phyloP scores from a whole-genome alignment of 2,113 vertebrate genomes.

The Talpa occidentalis region DNA sequence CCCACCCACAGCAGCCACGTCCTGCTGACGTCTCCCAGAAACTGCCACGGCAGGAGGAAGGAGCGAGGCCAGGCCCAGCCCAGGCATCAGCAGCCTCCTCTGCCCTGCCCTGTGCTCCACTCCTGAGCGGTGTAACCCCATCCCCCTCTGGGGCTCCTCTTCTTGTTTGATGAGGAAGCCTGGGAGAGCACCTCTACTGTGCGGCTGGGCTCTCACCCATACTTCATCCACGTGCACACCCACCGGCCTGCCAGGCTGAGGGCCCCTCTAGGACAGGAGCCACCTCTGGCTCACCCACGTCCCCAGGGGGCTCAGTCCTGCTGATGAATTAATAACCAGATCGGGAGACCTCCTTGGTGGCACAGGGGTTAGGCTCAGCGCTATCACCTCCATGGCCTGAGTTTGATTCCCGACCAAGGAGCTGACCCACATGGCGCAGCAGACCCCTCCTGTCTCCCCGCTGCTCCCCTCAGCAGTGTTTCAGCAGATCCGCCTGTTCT shows the following conservation, averaged over 20 bases:
- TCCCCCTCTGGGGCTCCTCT: not conserved
- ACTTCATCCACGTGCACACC: rapidly evolving
- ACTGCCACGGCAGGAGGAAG: not conserved
- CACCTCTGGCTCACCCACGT: not conserved
- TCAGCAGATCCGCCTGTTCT: too few species aligned
- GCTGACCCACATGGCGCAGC: too few species aligned
- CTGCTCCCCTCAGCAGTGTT: too few species aligned
- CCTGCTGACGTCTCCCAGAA: too few species aligned
- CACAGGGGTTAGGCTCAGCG: too few species aligned
- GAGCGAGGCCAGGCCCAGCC: rapidly evolving
- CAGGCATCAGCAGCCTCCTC: not conserved
- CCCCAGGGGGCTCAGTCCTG: not conserved
- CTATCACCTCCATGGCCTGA: too few species aligned
- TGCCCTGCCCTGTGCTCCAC: rapidly evolving
- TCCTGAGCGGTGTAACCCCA: rapidly evolving
- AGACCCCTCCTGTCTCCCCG: too few species aligned
- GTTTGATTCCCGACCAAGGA: too few species aligned
- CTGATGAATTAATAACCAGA: not conserved
- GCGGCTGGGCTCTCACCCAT: not conserved
- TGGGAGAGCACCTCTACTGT: too few species aligned
- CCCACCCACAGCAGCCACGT: not conserved
- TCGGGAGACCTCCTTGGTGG: too few species aligned
- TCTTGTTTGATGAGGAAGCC: not conserved
- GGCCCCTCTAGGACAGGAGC: not conserved
- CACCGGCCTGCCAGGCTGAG: not conserved